Base-by-base conservation (phyloP, 1,140 invertebrate species). In the Zelostemma sp. region DNA sequence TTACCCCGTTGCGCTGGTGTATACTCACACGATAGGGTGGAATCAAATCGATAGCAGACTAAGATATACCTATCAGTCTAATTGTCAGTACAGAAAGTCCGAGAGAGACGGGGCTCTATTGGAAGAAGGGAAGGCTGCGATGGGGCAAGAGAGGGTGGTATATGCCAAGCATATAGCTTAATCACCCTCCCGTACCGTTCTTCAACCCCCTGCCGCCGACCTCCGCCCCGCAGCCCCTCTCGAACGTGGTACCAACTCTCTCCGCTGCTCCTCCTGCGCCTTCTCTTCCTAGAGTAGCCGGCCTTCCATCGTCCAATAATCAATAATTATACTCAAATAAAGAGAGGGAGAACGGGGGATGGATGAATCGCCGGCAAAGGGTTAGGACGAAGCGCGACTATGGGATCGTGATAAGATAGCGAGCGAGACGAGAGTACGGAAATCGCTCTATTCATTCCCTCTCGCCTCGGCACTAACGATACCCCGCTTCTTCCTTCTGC, bases 241-340 rank as follows among this genome's bases (percentile, higher is more conserved):
- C 79, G 74, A 80, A 79, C 78, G 74, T 80, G 79, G 78, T 80
- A 82, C 77, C 81, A 77, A 75, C 67, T 74, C 74, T 67, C 65
- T 70, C 67, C 70, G 68, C 71, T 73, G 62, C 74, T 70, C 66
- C 55, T 66, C 64, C 65, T 57, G 69, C 62, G 61, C 71, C 78
- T 76, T 74, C 76, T 78, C 77, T 76, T 80, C 79, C 78, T 78
- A 80, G 80, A 85, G 81, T 82, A 81, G 80, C 80, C 81, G 75
- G 78, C 79, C 81, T 84, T 85, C 80, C 79, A 75, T 80, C 79
- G 68, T 84, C 80, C 81, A 80, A 85, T 86, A 85, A 85, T 85
- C 83, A 84, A 85, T 85, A 85, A 85, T 85, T 85, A 84, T 85
- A 80, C 83, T 83, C 78, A 85, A 84, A 85, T 85, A 85, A 81